These are phyloP conservation scores for Hofmannophila pseudospretella DNA, from an alignment of 2,888 invertebrate species.

Conservation along the genomic window DNA sequence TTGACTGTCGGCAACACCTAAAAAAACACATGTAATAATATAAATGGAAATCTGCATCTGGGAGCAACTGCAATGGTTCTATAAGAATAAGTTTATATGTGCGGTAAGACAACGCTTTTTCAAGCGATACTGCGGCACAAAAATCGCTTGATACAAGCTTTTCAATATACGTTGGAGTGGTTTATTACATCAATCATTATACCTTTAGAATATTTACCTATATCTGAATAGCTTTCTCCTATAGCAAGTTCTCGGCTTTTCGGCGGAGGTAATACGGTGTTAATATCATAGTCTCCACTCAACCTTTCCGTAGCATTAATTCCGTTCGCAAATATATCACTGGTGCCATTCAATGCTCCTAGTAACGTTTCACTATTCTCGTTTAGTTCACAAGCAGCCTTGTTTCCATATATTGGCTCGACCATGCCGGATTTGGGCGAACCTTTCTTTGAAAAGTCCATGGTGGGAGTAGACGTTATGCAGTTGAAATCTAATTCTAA, in stretches of 20 bases:
- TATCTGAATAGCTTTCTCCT: constrained; percentile 74
- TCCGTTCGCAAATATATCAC: constrained; percentile 67
- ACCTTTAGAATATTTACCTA: no score
- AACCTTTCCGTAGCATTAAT: constrained; percentile 53
- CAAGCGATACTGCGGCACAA: no score
- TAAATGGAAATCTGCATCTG: no score
- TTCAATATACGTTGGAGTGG: no score
- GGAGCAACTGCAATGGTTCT: no score
- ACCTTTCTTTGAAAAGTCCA: constrained; percentile 65
- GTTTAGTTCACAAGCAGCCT: constrained; percentile 60
- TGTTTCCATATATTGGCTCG: constrained; percentile 71
- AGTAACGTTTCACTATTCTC: constrained; percentile 61
- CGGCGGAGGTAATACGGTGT: constrained; percentile 68
- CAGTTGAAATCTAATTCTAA: constrained; percentile 71
- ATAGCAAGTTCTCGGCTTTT: constrained; percentile 72
- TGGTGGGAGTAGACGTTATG: constrained; percentile 63
- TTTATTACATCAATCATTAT: no score
- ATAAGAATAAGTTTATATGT: no score
- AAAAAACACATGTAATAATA: constrained; percentile 20
- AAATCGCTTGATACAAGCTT: no score
- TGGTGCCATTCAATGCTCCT: constrained; percentile 57
- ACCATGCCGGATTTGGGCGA: constrained; percentile 63
- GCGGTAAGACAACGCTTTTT: no score
- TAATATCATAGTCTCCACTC: constrained; percentile 71
- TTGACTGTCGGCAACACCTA: constrained; percentile 77